Percentiles rank a stretch among this genome's conserved stretches.
Conservation (phyloP, 2,888 invertebrate species). For the Caenorhabditis drosophilae region DNA sequence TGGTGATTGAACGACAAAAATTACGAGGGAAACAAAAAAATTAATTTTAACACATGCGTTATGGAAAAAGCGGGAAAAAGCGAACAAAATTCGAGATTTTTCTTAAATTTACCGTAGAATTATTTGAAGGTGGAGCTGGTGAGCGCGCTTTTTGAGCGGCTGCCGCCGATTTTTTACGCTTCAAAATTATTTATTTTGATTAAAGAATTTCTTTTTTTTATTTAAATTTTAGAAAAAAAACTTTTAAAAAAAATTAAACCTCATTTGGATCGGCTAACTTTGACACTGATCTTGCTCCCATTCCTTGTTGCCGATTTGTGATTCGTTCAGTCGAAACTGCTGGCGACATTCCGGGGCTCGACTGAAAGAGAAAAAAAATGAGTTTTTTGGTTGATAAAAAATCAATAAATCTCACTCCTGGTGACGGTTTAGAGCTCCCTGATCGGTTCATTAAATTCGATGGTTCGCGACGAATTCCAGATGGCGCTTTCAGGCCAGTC, state of each 20-base stretch:
- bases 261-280: conserved; percentile 35
- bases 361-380: conserved; percentile 25
- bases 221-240: not conserved
- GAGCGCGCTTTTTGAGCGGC: conserved; percentile 26
- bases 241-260: not conserved
- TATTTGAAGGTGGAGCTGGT: conserved; percentile 25
- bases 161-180: conserved; percentile 6
- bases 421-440: conserved; percentile 31
- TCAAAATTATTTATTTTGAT: not conserved
- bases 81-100: not conserved
- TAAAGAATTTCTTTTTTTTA: not conserved
- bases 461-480: conserved; percentile 27
- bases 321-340: conserved; percentile 56
- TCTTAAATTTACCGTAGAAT: conserved; percentile 32
- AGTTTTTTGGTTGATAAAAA: not conserved
- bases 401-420: conserved; percentile 8
- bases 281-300: conserved; percentile 30
- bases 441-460: conserved; percentile 28
- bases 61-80: not conserved
- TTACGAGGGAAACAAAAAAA: not conserved
- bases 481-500: conserved; percentile 33
- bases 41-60: not conserved
- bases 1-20: not conserved
- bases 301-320: conserved; percentile 22
- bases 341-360: conserved; percentile 55